Evolutionary conservation across 2,797 vertebrate genomes (phyloP).

Genomic region (Alfaro cultratus): DNA sequence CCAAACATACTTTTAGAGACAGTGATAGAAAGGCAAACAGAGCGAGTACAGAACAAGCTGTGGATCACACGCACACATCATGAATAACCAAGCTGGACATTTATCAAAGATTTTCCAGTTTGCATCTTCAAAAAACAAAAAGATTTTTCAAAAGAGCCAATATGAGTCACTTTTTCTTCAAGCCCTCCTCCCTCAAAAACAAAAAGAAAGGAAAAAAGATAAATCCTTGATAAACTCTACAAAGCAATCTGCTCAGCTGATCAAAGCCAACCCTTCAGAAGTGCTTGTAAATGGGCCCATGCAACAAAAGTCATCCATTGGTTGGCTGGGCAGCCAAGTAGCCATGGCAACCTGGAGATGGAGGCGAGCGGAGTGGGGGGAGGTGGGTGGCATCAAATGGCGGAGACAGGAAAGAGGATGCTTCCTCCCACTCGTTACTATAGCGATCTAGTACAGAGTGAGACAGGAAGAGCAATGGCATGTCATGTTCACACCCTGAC

Average conservation of each 20-base stretch:
- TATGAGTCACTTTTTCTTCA: conserved; percentile 32
- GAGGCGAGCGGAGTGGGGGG: conserved; percentile 63
- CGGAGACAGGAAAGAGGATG: conserved; percentile 56
- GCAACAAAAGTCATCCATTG: conserved; percentile 72
- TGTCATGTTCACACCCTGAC: conserved; percentile 62
- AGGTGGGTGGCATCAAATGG: conserved; percentile 65
- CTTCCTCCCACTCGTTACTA: conserved; percentile 66
- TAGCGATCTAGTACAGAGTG: conserved; percentile 47
- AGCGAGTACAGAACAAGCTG: conserved; percentile 55
- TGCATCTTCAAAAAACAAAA: conserved; percentile 19
- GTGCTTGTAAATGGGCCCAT: conserved; percentile 71
- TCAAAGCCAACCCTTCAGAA: conserved; percentile 65
- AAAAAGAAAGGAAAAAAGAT: conserved; percentile 5
- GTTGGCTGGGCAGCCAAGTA: conserved; percentile 71
- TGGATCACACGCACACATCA: conserved; percentile 44
- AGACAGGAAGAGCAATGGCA: conserved; percentile 57
- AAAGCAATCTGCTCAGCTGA: conserved; percentile 75
- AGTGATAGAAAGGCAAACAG: conserved; percentile 41
- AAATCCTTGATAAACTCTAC: conserved; percentile 81
- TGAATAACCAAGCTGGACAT: conserved; percentile 61
- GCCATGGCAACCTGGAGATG: conserved; percentile 79
- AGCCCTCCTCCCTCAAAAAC: not conserved
- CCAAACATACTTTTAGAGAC: conserved; percentile 25
- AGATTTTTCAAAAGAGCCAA: conserved; percentile 43
- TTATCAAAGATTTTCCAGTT: conserved; percentile 82